phyloP scores from a whole-genome alignment of 2,113 vertebrate species.

The Hippoglossus stenolepis region DNA sequence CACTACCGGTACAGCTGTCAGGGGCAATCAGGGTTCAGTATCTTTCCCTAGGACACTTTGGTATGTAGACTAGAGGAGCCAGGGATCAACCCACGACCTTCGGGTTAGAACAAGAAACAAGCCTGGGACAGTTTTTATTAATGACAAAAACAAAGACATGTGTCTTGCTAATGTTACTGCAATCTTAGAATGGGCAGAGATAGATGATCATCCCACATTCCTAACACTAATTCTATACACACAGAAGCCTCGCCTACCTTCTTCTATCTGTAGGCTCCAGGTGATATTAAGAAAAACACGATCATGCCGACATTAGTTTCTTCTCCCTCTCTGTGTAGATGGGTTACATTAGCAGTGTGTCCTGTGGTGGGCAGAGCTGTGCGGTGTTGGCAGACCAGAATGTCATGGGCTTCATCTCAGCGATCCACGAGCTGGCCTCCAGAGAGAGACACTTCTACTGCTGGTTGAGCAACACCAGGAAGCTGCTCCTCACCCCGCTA shows the following conservation, averaged over 20 bases:
- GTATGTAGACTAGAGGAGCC: too few relatives aligned
- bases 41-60: too few relatives aligned
- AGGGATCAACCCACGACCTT: too few relatives aligned
- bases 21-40: too few relatives aligned
- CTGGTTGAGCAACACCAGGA: conserved; percentile 86
- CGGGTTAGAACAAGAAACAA: neutral
- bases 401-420: conserved; percentile 92
- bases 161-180: neutral
- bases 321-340: conserved; percentile 78
- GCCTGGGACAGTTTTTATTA: neutral
- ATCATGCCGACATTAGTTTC: neutral
- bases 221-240: neutral
- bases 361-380: conserved; percentile 88
- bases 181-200: neutral
- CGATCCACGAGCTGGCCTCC: conserved; percentile 92
- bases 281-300: neutral
- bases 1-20: too few relatives aligned
- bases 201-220: neutral
- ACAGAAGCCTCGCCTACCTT: neutral
- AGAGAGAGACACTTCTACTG: conserved; percentile 91
- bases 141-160: neutral
- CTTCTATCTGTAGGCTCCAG: neutral
- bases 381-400: conserved; percentile 90
- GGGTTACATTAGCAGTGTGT: conserved; percentile 90
- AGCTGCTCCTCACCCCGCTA: conserved; percentile 89